Evolutionary conservation across 2,797 vertebrate genomes (phyloP).

Genomic region (Podargus strigoides): DNA sequence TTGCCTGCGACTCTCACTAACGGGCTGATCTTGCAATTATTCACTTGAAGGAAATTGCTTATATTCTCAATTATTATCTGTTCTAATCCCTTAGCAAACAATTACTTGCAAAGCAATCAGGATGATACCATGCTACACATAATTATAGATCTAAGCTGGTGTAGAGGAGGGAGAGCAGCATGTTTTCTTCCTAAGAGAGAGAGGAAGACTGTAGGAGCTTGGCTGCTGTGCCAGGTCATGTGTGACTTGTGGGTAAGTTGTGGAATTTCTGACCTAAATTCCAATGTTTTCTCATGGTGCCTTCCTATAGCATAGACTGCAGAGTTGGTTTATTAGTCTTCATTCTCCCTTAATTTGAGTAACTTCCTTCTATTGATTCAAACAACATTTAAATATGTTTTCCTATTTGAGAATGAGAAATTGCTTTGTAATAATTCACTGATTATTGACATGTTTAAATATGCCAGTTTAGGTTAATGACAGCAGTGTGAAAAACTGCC

Average conservation of each 20-base stretch:
- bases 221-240: conserved; percentile 34
- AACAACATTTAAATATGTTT: not conserved
- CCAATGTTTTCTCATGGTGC: not conserved
- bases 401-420: not conserved
- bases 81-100: not conserved
- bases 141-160: not conserved
- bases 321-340: not conserved
- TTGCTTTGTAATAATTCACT: not conserved
- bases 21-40: not conserved
- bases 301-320: not conserved
- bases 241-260: conserved; percentile 1
- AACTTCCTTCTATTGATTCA: not conserved
- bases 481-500: not conserved
- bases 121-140: fast-evolving
- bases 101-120: not conserved
- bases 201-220: not conserved
- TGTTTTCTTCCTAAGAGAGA: not conserved
- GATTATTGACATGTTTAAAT: not conserved
- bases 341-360: not conserved
- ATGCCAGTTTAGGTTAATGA: not conserved
- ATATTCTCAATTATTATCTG: not conserved
- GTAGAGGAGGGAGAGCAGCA: not conserved
- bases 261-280: conserved; percentile 49
- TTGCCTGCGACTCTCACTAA: not conserved
- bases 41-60: not conserved